Percentiles rank a stretch among this genome's conserved stretches.
Evolutionary conservation across 2,113 vertebrate species (phyloP).

Genomic region (Formicarius rufipectus): DNA sequence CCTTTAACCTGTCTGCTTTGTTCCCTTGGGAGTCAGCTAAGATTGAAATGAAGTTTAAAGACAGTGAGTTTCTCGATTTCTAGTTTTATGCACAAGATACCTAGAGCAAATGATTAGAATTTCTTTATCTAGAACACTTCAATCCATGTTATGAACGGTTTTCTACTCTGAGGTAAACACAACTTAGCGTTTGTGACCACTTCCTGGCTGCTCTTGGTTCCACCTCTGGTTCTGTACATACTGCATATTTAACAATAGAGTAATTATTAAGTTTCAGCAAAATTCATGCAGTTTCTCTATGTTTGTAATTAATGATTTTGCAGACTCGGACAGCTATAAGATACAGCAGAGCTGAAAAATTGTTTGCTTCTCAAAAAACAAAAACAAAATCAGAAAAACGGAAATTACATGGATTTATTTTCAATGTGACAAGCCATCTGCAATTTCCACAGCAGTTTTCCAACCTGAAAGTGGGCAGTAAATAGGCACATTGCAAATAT

Average conservation of each 20-base stretch:
- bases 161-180: background rate
- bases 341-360: slow-evolving; percentile 17
- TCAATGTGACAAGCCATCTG: slow-evolving; percentile 26
- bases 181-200: background rate
- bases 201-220: background rate
- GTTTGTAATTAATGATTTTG: slow-evolving; percentile 15
- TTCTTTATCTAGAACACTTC: background rate
- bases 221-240: background rate
- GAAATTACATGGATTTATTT: slow-evolving; percentile 60
- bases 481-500: slow-evolving; percentile 64
- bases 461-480: background rate
- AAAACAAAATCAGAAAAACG: background rate
- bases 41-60: background rate
- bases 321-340: slow-evolving; percentile 30
- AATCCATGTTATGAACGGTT: background rate
- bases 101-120: background rate
- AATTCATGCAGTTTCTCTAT: background rate
- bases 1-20: background rate
- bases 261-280: slow-evolving; percentile 36
- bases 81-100: background rate
- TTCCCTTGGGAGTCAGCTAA: background rate
- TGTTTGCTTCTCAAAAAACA: slow-evolving; percentile 24
- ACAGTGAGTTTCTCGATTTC: background rate
- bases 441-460: slow-evolving; percentile 41
- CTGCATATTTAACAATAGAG: background rate